These are phyloP conservation scores for Drosophila anceps DNA, from an alignment of 2,888 invertebrate genomes.

Conservation along the genomic window DNA sequence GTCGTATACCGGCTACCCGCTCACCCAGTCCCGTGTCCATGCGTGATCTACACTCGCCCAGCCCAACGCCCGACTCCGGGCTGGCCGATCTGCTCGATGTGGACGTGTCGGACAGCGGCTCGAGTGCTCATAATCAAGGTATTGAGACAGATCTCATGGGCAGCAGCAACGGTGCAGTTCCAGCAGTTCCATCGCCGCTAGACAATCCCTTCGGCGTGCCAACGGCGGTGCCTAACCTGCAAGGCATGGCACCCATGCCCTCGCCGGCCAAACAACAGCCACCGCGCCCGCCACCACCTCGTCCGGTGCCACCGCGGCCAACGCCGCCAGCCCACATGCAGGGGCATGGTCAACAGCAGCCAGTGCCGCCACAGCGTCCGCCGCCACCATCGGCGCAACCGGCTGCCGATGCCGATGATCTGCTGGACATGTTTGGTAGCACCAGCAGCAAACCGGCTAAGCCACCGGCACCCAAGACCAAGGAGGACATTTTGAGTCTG, in stretches of 20 bases:
- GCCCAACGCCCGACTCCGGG: constrained; percentile 91
- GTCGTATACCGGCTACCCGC: constrained; percentile 93
- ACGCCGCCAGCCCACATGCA: constrained; percentile 82
- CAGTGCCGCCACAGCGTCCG: constrained; percentile 76
- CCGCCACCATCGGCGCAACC: constrained; percentile 70
- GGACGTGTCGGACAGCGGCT: constrained; percentile 87
- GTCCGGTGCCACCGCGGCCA: constrained; percentile 83
- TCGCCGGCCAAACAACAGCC: constrained; percentile 86
- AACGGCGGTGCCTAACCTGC: constrained; percentile 84
- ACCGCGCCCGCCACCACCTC: constrained; percentile 85
- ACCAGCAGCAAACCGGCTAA: constrained; percentile 85
- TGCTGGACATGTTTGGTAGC: constrained; percentile 86
- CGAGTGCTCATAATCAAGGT: constrained; percentile 77
- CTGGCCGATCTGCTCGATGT: constrained; percentile 89
- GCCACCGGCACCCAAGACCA: constrained; percentile 86
- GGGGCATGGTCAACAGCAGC: constrained; percentile 52
- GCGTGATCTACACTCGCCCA: constrained; percentile 92
- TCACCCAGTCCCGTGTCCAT: constrained; percentile 95
- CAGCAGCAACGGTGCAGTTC: constrained; percentile 37
- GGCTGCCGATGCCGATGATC: constrained; percentile 84
- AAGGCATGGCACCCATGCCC: constrained; percentile 86
- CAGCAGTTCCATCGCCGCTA: constrained; percentile 32
- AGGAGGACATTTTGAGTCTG: constrained; percentile 88
- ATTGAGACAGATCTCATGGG: constrained; percentile 80
- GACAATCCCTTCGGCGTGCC: constrained; percentile 85